Conservation (phyloP, 92 coral and sea anemone species). For the Epizoanthus illoricatus region DNA sequence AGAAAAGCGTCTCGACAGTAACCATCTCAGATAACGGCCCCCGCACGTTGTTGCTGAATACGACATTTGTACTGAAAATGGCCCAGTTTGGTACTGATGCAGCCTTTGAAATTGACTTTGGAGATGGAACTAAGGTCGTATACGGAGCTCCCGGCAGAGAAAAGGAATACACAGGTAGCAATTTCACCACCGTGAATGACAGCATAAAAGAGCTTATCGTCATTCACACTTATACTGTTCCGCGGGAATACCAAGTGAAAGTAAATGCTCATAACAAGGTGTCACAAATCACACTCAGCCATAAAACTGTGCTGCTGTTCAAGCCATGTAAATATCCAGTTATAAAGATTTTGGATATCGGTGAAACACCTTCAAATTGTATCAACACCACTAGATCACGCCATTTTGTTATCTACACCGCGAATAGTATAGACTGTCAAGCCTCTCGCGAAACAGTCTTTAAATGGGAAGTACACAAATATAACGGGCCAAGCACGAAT, state of each 20-base stretch:
- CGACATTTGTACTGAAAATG: conserved; percentile 36
- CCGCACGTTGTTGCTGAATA: conserved; percentile 28
- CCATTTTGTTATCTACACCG: conserved; percentile 32
- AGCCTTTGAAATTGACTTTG: conserved; percentile 47
- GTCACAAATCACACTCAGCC: conserved; percentile 19
- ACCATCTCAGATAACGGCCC: conserved; percentile 62
- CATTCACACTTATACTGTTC: conserved; percentile 31
- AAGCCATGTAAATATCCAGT: conserved; percentile 60
- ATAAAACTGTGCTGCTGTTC: conserved; percentile 32
- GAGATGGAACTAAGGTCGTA: conserved; percentile 51
- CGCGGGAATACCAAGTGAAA: conserved; percentile 9
- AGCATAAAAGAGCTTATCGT: conserved; percentile 7
- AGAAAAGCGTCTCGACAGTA: background rate
- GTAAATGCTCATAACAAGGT: conserved; percentile 55
- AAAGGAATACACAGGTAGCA: conserved; percentile 19
- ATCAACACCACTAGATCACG: conserved; percentile 33
- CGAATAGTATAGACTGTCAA: conserved; percentile 51
- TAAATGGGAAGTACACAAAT: conserved; percentile 46
- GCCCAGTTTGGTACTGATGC: conserved; percentile 46
- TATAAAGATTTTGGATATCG: conserved; percentile 44
- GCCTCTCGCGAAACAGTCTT: conserved; percentile 61
- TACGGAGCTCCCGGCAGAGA: conserved; percentile 32
- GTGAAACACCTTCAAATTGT: conserved; percentile 30
- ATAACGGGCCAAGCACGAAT: conserved; percentile 32
- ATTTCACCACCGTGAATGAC: conserved; percentile 22